These are phyloP conservation scores for Ricordea florida DNA, from an alignment of 92 coral and sea anemone species.

Conservation along the genomic window DNA sequence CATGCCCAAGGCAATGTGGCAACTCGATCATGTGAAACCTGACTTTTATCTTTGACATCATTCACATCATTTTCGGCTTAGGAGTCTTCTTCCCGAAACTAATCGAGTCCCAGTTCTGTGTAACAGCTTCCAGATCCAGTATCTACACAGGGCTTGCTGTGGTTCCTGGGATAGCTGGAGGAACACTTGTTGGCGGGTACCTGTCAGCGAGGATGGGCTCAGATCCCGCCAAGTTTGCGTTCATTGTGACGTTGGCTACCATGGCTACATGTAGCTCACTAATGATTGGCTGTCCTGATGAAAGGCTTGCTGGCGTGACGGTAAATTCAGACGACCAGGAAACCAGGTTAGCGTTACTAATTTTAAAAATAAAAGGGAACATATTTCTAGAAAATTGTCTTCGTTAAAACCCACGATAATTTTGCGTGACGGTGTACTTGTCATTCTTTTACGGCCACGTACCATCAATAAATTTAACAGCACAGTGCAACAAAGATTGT, in stretches of 20 bases:
- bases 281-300: conserved; percentile 41
- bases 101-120: conserved; percentile 47
- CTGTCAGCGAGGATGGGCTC: conserved; percentile 21
- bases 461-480: too few species aligned
- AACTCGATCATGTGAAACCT: not conserved
- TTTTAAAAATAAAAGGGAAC: too few species aligned
- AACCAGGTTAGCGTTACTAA: too few species aligned
- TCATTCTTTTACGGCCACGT: too few species aligned
- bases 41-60: conserved; percentile 8
- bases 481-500: too few species aligned
- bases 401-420: too few species aligned
- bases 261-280: conserved; percentile 26
- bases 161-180: conserved; percentile 56
- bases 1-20: not conserved
- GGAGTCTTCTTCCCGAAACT: conserved; percentile 53
- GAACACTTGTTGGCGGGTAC: conserved; percentile 52
- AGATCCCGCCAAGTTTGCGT: conserved; percentile 37
- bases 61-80: conserved; percentile 30
- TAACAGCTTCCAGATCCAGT: conserved; percentile 38
- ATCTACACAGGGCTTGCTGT: conserved; percentile 44
- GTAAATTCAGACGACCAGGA: too few species aligned
- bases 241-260: conserved; percentile 39
- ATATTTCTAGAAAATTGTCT: too few species aligned
- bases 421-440: too few species aligned
- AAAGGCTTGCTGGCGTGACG: conserved; percentile 45